A percentile compares a stretch with the other conserved stretches of the same genome.
phyloP scores from a whole-genome alignment of 2,797 vertebrate species.

The Argyrosomus regius region DNA sequence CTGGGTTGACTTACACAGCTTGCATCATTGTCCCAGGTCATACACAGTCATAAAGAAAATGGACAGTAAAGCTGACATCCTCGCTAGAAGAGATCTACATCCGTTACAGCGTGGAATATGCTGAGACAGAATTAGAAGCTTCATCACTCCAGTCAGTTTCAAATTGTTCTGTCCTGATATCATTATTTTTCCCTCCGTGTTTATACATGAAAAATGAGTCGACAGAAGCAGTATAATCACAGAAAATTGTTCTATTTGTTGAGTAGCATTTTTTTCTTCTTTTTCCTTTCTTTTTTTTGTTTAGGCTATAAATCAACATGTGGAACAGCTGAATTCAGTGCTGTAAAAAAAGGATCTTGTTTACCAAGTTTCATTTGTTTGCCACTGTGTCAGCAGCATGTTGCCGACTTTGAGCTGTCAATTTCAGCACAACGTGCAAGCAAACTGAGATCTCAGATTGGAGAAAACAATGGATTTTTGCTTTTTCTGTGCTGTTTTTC shows the following conservation, averaged over 20 bases:
- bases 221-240: constrained; percentile 28
- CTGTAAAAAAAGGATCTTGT: constrained; percentile 46
- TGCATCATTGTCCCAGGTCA: constrained; percentile 35
- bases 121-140: constrained; percentile 50
- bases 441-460: constrained; percentile 25
- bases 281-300: not conserved
- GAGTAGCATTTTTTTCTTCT: not conserved
- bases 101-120: constrained; percentile 19
- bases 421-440: constrained; percentile 14
- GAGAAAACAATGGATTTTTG: constrained; percentile 7
- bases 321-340: constrained; percentile 46
- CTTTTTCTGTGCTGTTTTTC: constrained; percentile 4
- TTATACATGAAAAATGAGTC: constrained; percentile 15
- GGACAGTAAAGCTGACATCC: constrained; percentile 31
- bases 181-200: constrained; percentile 8
- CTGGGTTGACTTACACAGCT: constrained; percentile 8
- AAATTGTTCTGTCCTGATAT: constrained; percentile 30
- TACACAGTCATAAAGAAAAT: constrained; percentile 44
- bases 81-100: constrained; percentile 46
- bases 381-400: constrained; percentile 35
- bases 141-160: constrained; percentile 36
- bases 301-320: constrained; percentile 45
- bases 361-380: constrained; percentile 50
- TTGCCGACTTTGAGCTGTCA: constrained; percentile 34
- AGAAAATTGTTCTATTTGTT: constrained; percentile 41